Evolutionary conservation across 2,113 vertebrate species (phyloP).

Genomic region (Lepus europaeus): DNA sequence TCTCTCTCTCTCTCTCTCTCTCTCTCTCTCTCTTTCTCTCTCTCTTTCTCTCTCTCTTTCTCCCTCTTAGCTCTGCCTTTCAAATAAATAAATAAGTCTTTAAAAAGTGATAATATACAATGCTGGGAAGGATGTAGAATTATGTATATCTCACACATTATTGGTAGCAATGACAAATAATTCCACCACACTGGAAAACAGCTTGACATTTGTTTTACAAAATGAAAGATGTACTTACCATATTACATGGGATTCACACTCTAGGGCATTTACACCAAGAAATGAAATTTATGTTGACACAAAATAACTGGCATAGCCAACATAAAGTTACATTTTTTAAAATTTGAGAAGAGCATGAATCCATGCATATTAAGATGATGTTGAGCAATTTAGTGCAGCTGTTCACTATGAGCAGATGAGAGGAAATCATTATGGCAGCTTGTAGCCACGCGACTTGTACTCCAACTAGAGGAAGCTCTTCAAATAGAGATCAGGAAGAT

Average conservation of each 20-base stretch:
- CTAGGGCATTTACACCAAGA: not conserved
- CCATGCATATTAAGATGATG: conserved; percentile 85
- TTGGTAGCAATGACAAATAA: not conserved
- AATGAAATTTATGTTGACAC: not conserved
- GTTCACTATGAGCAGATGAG: conserved; percentile 81
- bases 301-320: conserved; percentile 69
- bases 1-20: too few relatives aligned
- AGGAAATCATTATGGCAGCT: conserved; percentile 86
- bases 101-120: not conserved
- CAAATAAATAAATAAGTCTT: too few relatives aligned
- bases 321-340: conserved; percentile 87
- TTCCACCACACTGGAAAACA: not conserved
- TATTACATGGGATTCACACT: not conserved
- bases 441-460: conserved; percentile 84
- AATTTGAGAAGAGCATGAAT: conserved; percentile 83
- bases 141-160: not conserved
- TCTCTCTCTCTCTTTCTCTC: too few relatives aligned
- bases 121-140: not conserved
- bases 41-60: too few relatives aligned
- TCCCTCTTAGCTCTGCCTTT: too few relatives aligned
- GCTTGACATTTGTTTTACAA: not conserved
- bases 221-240: not conserved
- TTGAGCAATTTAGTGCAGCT: conserved; percentile 87
- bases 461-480: conserved; percentile 73
- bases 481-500: not conserved